phyloP scores from a whole-genome alignment of 2,797 vertebrate species.

The Chloroceryle amazona region DNA sequence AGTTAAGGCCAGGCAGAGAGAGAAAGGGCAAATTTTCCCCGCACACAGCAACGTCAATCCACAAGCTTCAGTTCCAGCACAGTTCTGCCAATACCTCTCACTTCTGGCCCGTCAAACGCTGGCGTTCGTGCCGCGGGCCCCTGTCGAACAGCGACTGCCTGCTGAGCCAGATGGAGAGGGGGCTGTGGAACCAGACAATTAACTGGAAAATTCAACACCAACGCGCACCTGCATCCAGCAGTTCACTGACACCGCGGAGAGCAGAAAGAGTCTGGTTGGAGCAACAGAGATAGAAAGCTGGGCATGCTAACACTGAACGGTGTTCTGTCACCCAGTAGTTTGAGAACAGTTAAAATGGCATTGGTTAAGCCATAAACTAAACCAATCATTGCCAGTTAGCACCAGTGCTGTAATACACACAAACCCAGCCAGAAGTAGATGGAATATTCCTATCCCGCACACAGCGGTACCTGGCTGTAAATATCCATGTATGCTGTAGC shows the following conservation, averaged over 20 bases:
- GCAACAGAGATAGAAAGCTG: background rate
- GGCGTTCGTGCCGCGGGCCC: background rate
- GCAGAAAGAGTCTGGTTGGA: background rate
- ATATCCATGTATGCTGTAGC: fast-evolving
- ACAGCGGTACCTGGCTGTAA: background rate
- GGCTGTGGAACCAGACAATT: background rate
- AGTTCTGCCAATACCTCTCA: background rate
- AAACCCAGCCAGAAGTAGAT: background rate
- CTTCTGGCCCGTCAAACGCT: background rate
- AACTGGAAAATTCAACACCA: background rate
- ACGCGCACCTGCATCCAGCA: background rate
- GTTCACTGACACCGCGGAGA: background rate
- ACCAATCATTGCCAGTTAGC: background rate
- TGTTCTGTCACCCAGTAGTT: background rate
- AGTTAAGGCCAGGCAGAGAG: background rate
- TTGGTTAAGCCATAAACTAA: background rate
- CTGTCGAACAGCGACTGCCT: background rate
- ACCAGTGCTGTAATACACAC: background rate
- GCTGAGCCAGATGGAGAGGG: conserved; percentile 17
- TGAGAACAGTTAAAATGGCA: background rate
- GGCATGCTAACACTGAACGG: too few species aligned
- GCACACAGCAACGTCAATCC: background rate
- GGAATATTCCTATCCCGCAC: background rate
- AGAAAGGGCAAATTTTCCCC: background rate
- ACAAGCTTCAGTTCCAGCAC: background rate